These are phyloP conservation scores for Acleris literana DNA, from an alignment of 2,888 invertebrate species.

Conservation along the genomic window DNA sequence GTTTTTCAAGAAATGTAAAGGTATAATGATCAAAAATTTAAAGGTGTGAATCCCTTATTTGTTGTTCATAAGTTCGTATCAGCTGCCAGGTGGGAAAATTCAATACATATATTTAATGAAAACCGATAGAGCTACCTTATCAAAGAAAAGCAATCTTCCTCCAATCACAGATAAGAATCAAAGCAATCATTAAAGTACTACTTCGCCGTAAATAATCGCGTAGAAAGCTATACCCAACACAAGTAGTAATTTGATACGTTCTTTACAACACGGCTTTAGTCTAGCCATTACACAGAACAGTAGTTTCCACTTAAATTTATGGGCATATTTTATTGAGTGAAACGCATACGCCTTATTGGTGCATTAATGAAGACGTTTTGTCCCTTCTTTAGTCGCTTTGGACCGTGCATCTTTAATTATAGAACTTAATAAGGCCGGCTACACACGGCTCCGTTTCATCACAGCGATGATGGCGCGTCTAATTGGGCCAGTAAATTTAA, in stretches of 20 bases:
- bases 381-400: conserved; percentile 60
- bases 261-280: conserved; percentile 18
- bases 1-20: too few species aligned
- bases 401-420: conserved; percentile 77
- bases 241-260: conserved; percentile 17
- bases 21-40: too few species aligned
- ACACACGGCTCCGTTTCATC: conserved; percentile 76
- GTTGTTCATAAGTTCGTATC: too few species aligned
- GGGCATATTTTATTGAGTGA: conserved; percentile 34
- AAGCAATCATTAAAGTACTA: background rate
- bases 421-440: conserved; percentile 80
- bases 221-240: conserved; percentile 7
- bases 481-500: conserved; percentile 83
- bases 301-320: conserved; percentile 37
- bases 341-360: conserved; percentile 38
- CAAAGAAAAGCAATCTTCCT: conserved; percentile 7
- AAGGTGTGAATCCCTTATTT: too few species aligned
- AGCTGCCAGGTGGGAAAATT: too few species aligned
- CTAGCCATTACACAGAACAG: conserved; percentile 29
- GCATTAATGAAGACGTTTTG: conserved; percentile 56
- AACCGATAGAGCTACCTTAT: background rate
- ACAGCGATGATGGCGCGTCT: conserved; percentile 78
- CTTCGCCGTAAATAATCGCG: conserved; percentile 12
- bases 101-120: too few species aligned
- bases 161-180: conserved; percentile 21